Conservation (phyloP, 1,140 invertebrate genomes). For the Coptotermes formosanus region DNA sequence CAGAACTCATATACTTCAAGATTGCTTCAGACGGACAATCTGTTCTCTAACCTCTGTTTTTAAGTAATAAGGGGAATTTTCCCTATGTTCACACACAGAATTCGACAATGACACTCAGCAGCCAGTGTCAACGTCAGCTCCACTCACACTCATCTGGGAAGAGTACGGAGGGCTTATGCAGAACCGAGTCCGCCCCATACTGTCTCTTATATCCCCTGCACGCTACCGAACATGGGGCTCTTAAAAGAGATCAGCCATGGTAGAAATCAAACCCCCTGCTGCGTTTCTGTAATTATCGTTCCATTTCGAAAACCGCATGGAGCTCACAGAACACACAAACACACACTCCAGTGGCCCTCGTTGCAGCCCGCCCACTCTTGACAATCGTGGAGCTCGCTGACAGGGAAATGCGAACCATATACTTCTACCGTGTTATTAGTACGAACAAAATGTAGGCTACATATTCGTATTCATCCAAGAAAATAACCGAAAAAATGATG, state of each 20-base stretch:
- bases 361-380: neutral
- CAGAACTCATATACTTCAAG: too few relatives aligned
- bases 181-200: neutral
- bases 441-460: neutral
- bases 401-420: neutral
- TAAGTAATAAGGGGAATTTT: neutral
- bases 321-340: slow-evolving; percentile 14
- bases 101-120: neutral
- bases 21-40: too few relatives aligned
- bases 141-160: neutral
- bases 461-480: neutral
- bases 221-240: neutral
- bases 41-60: neutral
- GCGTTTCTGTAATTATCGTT: slow-evolving; percentile 8
- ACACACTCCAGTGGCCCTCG: neutral
- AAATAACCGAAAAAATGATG: neutral
- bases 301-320: slow-evolving; percentile 3
- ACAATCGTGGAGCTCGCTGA: neutral
- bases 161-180: neutral
- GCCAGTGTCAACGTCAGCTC: neutral
- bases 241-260: neutral
- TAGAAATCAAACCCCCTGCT: neutral
- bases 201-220: neutral
- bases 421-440: neutral
- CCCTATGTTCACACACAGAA: neutral